Evolutionary conservation across 2,797 vertebrate genomes (phyloP).

Genomic region (Accipiter fasciatus): DNA sequence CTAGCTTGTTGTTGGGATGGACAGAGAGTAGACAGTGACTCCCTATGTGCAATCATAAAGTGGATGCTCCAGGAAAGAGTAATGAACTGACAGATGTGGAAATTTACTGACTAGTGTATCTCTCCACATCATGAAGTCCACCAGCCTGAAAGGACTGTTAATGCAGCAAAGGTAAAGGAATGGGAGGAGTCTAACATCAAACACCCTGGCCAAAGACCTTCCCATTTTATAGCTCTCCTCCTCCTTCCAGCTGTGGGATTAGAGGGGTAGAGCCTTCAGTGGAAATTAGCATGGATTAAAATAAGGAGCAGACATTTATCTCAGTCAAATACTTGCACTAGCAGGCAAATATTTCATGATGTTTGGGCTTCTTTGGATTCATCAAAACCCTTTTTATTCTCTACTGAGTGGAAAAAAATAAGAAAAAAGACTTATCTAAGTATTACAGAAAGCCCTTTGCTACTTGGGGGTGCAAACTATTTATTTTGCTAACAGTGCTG

Average conservation of each 20-base stretch:
- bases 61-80: neutral
- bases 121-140: neutral
- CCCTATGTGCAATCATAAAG: neutral
- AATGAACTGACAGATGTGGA: neutral
- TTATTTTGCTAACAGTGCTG: neutral
- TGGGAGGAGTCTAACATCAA: neutral
- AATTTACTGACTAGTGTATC: neutral
- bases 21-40: neutral
- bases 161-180: neutral
- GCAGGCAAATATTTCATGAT: neutral
- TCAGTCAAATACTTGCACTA: neutral
- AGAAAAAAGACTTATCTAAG: neutral
- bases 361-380: neutral
- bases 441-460: neutral
- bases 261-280: neutral
- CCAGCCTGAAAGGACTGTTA: neutral
- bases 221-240: neutral
- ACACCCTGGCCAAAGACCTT: neutral
- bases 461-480: neutral
- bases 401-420: fast-evolving
- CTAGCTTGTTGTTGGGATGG: neutral
- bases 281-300: neutral
- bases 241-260: neutral
- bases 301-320: neutral
- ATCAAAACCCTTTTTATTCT: neutral